phyloP scores from a whole-genome alignment of 1,140 invertebrate species.

The Aphaenogaster rudis region DNA sequence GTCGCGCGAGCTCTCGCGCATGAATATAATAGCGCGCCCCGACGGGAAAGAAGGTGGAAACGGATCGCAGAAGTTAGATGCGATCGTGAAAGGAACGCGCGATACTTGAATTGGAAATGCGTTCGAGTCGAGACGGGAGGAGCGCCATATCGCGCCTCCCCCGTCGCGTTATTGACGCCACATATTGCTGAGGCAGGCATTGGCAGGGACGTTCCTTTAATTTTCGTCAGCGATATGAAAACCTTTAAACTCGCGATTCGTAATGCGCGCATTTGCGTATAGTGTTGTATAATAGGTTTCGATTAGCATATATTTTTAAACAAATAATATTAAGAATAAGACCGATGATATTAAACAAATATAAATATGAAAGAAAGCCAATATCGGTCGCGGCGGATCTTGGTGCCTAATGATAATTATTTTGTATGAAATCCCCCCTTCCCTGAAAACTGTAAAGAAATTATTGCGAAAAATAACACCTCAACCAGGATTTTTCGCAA shows the following conservation, averaged over 20 bases:
- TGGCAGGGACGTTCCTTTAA: slow-evolving; percentile 54
- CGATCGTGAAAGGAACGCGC: slow-evolving; percentile 60
- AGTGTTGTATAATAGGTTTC: not conserved
- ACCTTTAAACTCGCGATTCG: slow-evolving; percentile 16
- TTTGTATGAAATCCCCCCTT: no score
- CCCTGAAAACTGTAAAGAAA: no score
- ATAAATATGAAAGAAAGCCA: no score
- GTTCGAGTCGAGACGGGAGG: slow-evolving; percentile 41
- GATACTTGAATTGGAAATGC: slow-evolving; percentile 64
- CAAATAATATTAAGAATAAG: no score
- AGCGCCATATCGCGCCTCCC: slow-evolving; percentile 5
- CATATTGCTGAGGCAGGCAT: slow-evolving; percentile 56
- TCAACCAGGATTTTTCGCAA: no score
- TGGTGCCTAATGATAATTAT: no score
- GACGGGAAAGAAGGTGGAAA: slow-evolving; percentile 48
- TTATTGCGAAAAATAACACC: no score
- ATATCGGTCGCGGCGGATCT: no score
- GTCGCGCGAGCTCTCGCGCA: slow-evolving; percentile 32
- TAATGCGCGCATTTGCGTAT: not conserved
- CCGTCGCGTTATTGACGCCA: slow-evolving; percentile 52
- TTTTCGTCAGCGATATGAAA: slow-evolving; percentile 37
- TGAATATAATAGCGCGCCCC: slow-evolving; percentile 54
- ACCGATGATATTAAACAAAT: no score
- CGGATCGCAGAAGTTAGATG: slow-evolving; percentile 60
- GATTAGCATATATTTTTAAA: not conserved